phyloP scores from a whole-genome alignment of 1,140 invertebrate species.

The Planococcus citri region DNA sequence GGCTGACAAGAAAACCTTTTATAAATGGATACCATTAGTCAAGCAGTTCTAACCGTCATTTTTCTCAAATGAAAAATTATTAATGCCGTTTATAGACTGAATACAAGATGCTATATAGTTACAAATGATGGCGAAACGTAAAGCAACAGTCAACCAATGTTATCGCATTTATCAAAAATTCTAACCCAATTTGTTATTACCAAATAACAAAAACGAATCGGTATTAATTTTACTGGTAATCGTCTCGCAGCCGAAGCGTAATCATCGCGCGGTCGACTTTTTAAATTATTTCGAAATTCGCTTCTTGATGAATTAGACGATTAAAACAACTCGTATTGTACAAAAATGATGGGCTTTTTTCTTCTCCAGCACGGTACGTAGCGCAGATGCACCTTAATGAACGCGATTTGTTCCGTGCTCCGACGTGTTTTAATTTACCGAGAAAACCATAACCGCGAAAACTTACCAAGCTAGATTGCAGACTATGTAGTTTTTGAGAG shows the following conservation, averaged over 20 bases:
- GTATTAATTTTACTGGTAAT: not conserved
- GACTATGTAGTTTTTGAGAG: no score
- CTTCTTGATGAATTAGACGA: not conserved
- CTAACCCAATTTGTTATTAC: constrained; percentile 10
- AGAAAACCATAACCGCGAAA: no score
- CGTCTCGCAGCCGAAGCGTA: not conserved
- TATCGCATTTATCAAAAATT: constrained; percentile 16
- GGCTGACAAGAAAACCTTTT: not conserved
- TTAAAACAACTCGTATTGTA: not conserved
- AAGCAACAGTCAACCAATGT: constrained; percentile 18
- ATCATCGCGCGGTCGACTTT: not conserved
- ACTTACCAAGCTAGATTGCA: no score
- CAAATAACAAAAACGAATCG: not conserved
- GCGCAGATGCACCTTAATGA: no score
- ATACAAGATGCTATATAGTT: not conserved
- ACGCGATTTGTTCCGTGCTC: no score
- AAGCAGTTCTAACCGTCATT: constrained; percentile 18
- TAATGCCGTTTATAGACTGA: constrained; percentile 20
- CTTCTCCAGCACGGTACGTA: no score
- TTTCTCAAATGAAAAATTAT: constrained; percentile 19
- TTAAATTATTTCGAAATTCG: not conserved
- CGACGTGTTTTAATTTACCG: no score
- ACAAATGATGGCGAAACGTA: constrained; percentile 14
- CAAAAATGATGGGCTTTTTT: no score
- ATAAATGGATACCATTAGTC: constrained; percentile 20